Conservation (phyloP, 2,797 vertebrate genomes). For the Tangara arthus region DNA sequence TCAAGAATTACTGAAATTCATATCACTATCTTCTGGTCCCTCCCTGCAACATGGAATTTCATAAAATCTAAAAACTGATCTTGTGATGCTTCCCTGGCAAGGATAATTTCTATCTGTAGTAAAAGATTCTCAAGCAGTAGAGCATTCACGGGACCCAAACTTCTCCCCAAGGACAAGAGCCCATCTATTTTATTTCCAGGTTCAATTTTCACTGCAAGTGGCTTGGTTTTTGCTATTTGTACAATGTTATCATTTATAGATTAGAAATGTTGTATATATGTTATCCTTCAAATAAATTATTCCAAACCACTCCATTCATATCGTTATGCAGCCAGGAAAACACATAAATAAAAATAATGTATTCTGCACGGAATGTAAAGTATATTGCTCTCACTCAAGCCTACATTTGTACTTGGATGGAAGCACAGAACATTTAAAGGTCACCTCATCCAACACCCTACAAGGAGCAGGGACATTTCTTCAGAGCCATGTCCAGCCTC, state of each 20-base stretch:
- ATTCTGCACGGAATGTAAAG: not conserved
- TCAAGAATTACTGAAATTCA: not conserved
- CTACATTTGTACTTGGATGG: not conserved
- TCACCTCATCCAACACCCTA: not conserved
- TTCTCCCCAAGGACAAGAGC: not conserved
- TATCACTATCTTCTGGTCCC: not conserved
- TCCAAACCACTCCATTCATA: not conserved
- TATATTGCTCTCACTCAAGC: not conserved
- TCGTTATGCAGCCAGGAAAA: not conserved
- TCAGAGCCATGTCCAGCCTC: not conserved
- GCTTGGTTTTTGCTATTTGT: not conserved
- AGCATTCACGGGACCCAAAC: not conserved
- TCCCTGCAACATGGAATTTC: not conserved
- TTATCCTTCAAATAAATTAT: slow-evolving; percentile 23
- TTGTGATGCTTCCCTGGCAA: not conserved
- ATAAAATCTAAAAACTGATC: not conserved
- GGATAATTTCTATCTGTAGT: not conserved
- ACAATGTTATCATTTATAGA: not conserved
- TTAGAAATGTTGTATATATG: not conserved
- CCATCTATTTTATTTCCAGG: not conserved
- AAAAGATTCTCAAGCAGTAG: not conserved
- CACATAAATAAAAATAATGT: not conserved
- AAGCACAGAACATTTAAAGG: not conserved
- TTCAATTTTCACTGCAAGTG: not conserved
- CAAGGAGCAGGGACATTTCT: not conserved